Conservation (phyloP, 2,888 invertebrate species). For the Cephus pygmeus region DNA sequence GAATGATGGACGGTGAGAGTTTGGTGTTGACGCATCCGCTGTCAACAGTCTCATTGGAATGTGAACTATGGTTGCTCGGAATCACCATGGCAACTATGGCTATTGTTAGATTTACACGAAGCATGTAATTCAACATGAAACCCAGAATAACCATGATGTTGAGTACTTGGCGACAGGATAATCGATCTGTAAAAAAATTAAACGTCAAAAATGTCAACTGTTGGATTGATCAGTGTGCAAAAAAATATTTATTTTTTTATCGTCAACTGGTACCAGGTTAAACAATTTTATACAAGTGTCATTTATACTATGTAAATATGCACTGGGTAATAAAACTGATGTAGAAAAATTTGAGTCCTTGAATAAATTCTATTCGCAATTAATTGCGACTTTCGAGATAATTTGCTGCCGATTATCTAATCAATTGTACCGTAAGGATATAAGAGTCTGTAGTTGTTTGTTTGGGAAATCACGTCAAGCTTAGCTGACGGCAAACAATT, state of each 20-base stretch:
- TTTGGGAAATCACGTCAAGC: neutral
- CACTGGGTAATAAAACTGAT: too few relatives aligned
- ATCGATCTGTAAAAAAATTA: slow-evolving; percentile 69
- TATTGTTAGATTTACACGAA: slow-evolving; percentile 87
- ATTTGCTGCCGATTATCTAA: neutral
- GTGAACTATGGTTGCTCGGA: slow-evolving; percentile 47
- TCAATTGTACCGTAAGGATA: neutral
- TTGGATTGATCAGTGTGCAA: accelerated
- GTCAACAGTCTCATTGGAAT: slow-evolving; percentile 28
- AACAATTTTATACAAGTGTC: too few relatives aligned
- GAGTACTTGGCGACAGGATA: slow-evolving; percentile 84
- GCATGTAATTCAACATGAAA: slow-evolving; percentile 91
- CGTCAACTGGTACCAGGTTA: neutral
- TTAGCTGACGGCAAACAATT: neutral
- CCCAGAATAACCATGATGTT: slow-evolving; percentile 88
- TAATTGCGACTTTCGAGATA: neutral
- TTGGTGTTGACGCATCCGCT: slow-evolving; percentile 4
- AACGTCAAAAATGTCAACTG: too few relatives aligned
- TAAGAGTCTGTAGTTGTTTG: neutral
- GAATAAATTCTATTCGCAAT: neutral
- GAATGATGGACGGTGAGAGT: neutral
- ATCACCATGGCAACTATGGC: slow-evolving; percentile 86
- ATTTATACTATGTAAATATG: too few relatives aligned
- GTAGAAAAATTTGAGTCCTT: neutral
- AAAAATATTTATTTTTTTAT: too few relatives aligned